Conservation (phyloP, 2,888 invertebrate species). For the Xanthia togata region DNA sequence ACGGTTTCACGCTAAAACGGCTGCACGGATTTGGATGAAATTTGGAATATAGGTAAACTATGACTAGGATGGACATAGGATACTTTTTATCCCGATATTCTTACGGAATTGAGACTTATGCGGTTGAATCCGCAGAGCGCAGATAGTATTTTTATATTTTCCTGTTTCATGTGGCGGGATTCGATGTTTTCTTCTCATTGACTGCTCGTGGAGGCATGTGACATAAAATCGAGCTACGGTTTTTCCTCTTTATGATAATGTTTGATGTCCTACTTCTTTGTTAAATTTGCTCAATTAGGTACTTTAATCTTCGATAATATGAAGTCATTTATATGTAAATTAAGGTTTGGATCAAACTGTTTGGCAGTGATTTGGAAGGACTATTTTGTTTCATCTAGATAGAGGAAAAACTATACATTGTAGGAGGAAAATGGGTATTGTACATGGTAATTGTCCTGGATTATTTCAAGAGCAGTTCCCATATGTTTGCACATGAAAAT, state of each 20-base stretch:
- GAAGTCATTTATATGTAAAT: slow-evolving; percentile 14
- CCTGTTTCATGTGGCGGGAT: slow-evolving; percentile 1
- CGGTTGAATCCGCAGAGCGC: too few relatives aligned
- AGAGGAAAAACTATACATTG: not conserved
- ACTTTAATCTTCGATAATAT: not conserved
- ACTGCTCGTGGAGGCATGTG: slow-evolving; percentile 33
- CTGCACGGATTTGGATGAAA: too few relatives aligned
- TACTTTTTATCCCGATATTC: too few relatives aligned
- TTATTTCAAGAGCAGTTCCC: not conserved
- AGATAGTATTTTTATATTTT: slow-evolving; percentile 15
- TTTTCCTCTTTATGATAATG: slow-evolving; percentile 10
- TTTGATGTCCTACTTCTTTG: slow-evolving; percentile 20
- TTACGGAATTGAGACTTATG: too few relatives aligned
- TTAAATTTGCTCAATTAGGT: not conserved
- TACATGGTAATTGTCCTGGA: not conserved
- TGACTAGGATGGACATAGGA: too few relatives aligned
- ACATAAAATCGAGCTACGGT: slow-evolving; percentile 18
- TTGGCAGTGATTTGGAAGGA: not conserved
- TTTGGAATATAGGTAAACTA: too few relatives aligned
- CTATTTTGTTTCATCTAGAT: not conserved
- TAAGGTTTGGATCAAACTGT: slow-evolving; percentile 1
- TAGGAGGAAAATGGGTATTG: not conserved
- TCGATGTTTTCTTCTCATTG: slow-evolving; percentile 40
- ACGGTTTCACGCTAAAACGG: too few relatives aligned
- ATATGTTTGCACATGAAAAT: too few relatives aligned